Evolutionary conservation across 2,797 vertebrate species (phyloP).

Genomic region (Aselliscus stoliczkanus): DNA sequence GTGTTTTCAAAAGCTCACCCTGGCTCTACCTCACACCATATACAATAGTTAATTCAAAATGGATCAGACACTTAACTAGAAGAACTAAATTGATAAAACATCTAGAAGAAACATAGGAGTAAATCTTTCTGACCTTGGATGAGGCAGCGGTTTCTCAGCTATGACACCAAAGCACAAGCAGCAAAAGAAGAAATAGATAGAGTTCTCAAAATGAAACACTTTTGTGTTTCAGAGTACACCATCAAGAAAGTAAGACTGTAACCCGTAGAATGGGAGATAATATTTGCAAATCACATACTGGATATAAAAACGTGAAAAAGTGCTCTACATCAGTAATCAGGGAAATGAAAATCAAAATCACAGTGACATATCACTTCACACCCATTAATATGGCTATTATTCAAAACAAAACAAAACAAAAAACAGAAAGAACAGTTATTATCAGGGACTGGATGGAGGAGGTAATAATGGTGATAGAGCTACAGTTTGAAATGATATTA

Average conservation of each 20-base stretch:
- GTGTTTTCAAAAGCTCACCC: background rate
- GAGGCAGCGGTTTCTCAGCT: background rate
- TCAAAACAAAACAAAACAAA: background rate
- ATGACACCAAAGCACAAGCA: background rate
- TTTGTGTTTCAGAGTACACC: background rate
- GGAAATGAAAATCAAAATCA: background rate
- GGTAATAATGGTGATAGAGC: background rate
- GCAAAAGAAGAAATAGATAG: background rate
- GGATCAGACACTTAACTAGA: background rate
- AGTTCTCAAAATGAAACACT: background rate
- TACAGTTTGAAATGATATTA: background rate
- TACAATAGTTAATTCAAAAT: background rate
- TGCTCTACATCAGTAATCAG: background rate
- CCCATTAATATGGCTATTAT: background rate
- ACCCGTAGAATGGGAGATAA: background rate
- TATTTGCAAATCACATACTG: background rate
- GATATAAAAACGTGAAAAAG: background rate
- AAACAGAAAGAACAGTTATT: background rate
- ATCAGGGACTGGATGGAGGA: background rate
- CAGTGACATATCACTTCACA: background rate
- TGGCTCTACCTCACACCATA: background rate
- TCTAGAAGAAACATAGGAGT: background rate
- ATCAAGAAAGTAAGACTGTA: background rate
- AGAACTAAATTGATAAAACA: background rate
- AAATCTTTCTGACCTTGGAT: background rate